Conservation (phyloP, 2,113 vertebrate species). For the Taxidea taxus region DNA sequence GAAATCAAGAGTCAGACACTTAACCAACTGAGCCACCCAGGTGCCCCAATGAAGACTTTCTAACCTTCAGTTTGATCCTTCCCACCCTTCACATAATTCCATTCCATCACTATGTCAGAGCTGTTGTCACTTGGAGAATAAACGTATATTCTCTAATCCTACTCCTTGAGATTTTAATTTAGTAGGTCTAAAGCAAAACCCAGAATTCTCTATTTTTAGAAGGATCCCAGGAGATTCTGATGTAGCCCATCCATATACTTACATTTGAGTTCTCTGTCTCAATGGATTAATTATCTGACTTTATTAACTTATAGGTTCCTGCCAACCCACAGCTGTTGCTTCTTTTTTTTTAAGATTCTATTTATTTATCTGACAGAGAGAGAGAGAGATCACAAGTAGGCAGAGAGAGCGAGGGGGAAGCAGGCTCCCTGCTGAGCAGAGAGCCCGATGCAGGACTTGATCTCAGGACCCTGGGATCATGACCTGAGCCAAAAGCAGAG, state of each 20-base stretch:
- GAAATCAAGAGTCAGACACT: not conserved
- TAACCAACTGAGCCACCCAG: not conserved
- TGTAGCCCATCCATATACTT: too few species aligned
- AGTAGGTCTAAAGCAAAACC: not conserved
- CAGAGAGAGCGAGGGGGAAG: too few species aligned
- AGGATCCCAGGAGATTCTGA: not conserved
- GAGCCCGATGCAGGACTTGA: too few species aligned
- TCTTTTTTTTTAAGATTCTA: too few species aligned
- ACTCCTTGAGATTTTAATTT: not conserved
- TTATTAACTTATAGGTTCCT: not conserved
- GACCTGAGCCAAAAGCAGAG: too few species aligned
- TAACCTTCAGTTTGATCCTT: not conserved
- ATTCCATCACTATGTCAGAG: not conserved
- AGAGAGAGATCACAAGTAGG: too few species aligned
- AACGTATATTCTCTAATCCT: not conserved
- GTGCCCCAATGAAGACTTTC: not conserved
- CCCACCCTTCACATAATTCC: not conserved
- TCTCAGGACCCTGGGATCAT: too few species aligned
- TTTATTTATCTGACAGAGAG: too few species aligned
- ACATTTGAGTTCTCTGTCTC: not conserved
- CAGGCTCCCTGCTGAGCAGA: too few species aligned
- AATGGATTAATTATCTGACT: not conserved
- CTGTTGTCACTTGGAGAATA: not conserved
- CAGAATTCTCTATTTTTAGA: not conserved
- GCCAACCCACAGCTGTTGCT: not conserved